These are phyloP conservation scores for Ophonus ardosiacus DNA, from an alignment of 2,888 invertebrate genomes.

Conservation along the genomic window DNA sequence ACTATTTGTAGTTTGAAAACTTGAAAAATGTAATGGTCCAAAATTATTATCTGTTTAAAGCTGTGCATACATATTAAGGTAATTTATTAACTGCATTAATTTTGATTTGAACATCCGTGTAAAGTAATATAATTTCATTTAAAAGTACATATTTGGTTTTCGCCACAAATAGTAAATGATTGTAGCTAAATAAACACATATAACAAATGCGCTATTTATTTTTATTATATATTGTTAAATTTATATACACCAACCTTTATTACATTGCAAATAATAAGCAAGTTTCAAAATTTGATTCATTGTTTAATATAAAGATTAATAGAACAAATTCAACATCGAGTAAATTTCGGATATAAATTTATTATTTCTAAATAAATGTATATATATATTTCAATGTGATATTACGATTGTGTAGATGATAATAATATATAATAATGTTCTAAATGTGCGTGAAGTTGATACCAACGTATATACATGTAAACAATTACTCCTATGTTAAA, in stretches of 20 bases:
- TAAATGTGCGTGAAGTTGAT: no score
- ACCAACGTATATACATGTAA: no score
- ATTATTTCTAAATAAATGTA: background rate
- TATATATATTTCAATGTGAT: background rate
- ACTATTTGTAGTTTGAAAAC: background rate
- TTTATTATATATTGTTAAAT: background rate
- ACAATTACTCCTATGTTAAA: no score
- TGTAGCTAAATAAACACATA: background rate
- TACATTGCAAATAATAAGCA: background rate
- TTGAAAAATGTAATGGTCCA: background rate
- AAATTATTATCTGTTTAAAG: background rate
- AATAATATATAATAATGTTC: no score
- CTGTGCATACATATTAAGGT: background rate
- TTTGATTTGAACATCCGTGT: constrained; percentile 19
- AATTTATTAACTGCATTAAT: constrained; percentile 13
- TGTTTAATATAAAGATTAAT: background rate
- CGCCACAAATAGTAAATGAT: constrained; percentile 3
- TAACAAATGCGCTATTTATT: background rate
- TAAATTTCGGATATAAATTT: background rate
- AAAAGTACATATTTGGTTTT: constrained; percentile 12
- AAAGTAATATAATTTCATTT: constrained; percentile 23
- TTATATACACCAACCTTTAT: background rate
- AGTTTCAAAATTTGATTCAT: background rate
- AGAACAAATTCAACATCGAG: background rate
- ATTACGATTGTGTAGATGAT: no score